Conservation (phyloP, 2,888 invertebrate genomes). For the Hyles lineata region DNA sequence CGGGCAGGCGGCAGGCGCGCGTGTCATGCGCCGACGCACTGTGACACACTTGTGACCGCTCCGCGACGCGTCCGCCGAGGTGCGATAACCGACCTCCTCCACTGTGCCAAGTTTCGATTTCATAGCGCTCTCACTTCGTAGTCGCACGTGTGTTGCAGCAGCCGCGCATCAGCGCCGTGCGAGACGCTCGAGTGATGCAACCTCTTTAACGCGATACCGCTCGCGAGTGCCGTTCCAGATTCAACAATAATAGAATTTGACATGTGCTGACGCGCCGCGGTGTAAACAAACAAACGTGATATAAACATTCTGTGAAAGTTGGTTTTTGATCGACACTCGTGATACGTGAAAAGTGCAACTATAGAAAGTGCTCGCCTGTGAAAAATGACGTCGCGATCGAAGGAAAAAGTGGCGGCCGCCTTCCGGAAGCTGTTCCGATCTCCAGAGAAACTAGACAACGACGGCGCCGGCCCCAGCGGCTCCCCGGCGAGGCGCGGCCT, state of each 20-base stretch:
- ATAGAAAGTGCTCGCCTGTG: constrained; percentile 61
- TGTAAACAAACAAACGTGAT: constrained; percentile 56
- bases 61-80: constrained; percentile 55
- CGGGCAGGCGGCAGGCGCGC: constrained; percentile 52
- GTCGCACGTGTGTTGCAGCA: constrained; percentile 67
- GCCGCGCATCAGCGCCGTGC: constrained; percentile 58
- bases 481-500: constrained; percentile 86
- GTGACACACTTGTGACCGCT: constrained; percentile 63
- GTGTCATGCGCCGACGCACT: constrained; percentile 62
- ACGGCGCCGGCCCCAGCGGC: constrained; percentile 85
- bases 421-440: constrained; percentile 91
- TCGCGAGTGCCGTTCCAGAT: constrained; percentile 51
- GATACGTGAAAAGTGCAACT: constrained; percentile 42
- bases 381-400: constrained; percentile 90
- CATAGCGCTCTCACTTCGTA: constrained; percentile 68
- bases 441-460: constrained; percentile 88
- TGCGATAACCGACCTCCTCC: constrained; percentile 73
- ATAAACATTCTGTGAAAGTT: constrained; percentile 55
- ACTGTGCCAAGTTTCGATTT: constrained; percentile 75
- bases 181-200: constrained; percentile 62
- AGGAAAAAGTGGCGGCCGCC: constrained; percentile 92
- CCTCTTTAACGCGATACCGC: constrained; percentile 47
- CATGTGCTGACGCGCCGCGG: constrained; percentile 57
- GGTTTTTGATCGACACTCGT: constrained; percentile 28
- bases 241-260: constrained; percentile 50